A percentile compares a stretch with the other conserved stretches of the same genome.
Evolutionary conservation across 2,888 invertebrate genomes (phyloP).

Genomic region (Lycophotia porphyrea): DNA sequence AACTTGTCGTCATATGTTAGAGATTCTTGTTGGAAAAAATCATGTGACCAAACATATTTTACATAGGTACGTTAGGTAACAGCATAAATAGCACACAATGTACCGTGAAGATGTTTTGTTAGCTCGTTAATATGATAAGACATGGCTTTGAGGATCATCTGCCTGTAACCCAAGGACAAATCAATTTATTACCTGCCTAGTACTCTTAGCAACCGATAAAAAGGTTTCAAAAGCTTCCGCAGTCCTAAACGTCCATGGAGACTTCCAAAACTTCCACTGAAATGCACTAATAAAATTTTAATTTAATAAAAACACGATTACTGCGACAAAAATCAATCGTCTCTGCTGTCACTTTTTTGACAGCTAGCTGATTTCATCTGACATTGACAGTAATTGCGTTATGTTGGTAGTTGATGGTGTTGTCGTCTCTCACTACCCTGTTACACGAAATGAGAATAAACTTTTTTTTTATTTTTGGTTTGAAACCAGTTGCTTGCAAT

Average conservation of each 20-base stretch:
- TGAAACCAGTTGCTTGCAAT: too few relatives aligned
- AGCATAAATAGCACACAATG: conserved; percentile 63
- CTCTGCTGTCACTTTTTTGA: conserved; percentile 54
- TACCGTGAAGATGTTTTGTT: conserved; percentile 79
- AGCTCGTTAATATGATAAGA: conserved; percentile 81
- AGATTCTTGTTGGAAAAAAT: conserved; percentile 19
- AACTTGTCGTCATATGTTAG: not conserved
- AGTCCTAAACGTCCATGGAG: conserved; percentile 64
- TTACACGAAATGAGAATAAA: conserved; percentile 27
- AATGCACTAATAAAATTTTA: conserved; percentile 41
- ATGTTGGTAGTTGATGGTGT: conserved; percentile 40
- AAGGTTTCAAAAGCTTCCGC: conserved; percentile 43
- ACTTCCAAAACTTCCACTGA: conserved; percentile 37
- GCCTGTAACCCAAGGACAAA: conserved; percentile 73
- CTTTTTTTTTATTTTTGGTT: too few relatives aligned
- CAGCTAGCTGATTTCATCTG: conserved; percentile 53
- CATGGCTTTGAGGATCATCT: conserved; percentile 64
- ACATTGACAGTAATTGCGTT: conserved; percentile 33
- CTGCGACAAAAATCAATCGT: conserved; percentile 64
- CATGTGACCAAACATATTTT: conserved; percentile 49
- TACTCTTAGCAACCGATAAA: conserved; percentile 45
- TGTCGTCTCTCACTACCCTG: conserved; percentile 1
- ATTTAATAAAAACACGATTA: conserved; percentile 60
- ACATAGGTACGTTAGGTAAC: conserved; percentile 53
- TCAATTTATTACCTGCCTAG: conserved; percentile 73